Evolutionary conservation across 2,113 vertebrate genomes (phyloP).

Genomic region (Sylvietta virens): DNA sequence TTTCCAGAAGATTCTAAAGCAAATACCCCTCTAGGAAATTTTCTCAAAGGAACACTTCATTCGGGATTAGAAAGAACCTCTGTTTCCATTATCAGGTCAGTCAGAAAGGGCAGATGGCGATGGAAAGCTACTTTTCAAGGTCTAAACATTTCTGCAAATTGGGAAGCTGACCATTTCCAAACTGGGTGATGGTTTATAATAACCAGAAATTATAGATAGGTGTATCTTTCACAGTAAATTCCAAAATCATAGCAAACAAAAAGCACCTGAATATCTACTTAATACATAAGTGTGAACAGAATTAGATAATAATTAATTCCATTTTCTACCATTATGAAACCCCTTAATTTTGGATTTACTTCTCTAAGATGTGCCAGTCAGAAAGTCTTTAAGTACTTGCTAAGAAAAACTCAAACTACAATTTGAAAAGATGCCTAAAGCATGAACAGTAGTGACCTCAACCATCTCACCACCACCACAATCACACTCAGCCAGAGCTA

Average conservation of each 20-base stretch:
- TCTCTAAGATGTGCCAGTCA: background rate
- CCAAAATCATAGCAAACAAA: background rate
- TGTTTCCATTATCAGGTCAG: background rate
- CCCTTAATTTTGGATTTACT: background rate
- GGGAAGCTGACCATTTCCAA: background rate
- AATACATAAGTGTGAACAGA: background rate
- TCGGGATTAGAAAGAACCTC: background rate
- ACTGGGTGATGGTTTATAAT: background rate
- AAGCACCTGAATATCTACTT: background rate
- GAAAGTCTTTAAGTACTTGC: background rate
- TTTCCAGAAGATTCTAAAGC: conserved; percentile 1
- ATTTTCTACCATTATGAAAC: background rate
- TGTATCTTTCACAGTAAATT: background rate
- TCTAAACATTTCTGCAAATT: background rate
- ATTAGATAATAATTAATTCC: background rate
- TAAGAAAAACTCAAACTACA: background rate
- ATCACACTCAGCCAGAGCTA: background rate
- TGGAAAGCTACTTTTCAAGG: background rate
- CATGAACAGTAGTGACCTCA: background rate
- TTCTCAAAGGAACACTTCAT: conserved; percentile 19
- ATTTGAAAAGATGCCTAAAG: background rate
- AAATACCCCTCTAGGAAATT: conserved; percentile 1
- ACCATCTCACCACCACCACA: background rate
- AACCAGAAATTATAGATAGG: background rate
- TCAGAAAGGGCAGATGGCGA: background rate